phyloP scores from a whole-genome alignment of 2,888 invertebrate species.

The Augiades crinisus region DNA sequence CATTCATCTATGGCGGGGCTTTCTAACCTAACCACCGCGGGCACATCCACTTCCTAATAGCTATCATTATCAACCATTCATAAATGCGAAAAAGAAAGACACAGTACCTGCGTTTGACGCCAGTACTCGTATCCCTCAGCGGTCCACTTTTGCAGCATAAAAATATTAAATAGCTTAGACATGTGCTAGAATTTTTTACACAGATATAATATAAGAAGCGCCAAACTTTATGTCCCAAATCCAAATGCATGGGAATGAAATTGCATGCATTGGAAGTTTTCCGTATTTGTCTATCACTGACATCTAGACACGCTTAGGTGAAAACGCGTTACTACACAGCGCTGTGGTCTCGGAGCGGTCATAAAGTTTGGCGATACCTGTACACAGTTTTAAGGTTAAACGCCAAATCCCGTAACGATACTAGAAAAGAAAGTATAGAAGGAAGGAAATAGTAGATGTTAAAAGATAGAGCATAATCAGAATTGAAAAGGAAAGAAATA shows the following conservation, averaged over 20 bases:
- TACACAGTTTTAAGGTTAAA: background rate
- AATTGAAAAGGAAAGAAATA: background rate
- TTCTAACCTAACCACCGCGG: conserved; percentile 6
- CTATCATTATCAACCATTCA: conserved; percentile 18
- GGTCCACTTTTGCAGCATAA: conserved; percentile 26
- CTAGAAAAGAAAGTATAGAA: background rate
- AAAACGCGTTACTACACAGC: background rate
- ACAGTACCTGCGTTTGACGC: conserved; percentile 26
- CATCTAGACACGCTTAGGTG: too few relatives aligned
- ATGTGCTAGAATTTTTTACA: conserved; percentile 8
- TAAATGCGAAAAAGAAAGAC: conserved; percentile 17
- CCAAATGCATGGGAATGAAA: too few relatives aligned
- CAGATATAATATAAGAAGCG: background rate
- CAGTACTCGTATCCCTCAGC: conserved; percentile 26
- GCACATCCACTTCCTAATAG: conserved; percentile 18
- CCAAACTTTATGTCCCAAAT: background rate
- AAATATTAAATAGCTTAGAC: conserved; percentile 25
- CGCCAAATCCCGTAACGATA: background rate
- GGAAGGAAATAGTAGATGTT: background rate
- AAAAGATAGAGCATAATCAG: background rate
- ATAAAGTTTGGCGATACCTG: background rate
- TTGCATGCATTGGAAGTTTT: too few relatives aligned
- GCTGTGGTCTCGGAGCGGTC: background rate
- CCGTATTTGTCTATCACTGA: too few relatives aligned
- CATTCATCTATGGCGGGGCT: conserved; percentile 21